phyloP scores from a whole-genome alignment of 2,888 invertebrate species.

The Pandemis heparana region DNA sequence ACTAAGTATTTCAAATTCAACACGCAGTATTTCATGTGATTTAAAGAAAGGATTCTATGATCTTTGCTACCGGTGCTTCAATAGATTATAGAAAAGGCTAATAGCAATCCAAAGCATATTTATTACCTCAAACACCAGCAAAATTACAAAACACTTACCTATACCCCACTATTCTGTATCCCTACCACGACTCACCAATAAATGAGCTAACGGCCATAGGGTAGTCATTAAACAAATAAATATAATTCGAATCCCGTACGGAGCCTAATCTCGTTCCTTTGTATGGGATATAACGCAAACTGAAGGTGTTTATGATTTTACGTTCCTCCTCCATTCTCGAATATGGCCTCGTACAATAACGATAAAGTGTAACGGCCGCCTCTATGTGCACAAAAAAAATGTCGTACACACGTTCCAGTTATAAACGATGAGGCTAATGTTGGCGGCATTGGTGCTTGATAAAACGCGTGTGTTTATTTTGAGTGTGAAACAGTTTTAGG shows the following conservation, averaged over 20 bases:
- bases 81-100: too few species aligned
- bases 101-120: background rate
- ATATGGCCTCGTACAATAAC: constrained; percentile 76
- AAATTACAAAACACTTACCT: background rate
- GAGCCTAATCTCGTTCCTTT: constrained; percentile 57
- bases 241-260: constrained; percentile 16
- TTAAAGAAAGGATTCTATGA: too few species aligned
- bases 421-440: constrained; percentile 64
- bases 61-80: too few species aligned
- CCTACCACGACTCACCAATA: background rate
- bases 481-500: background rate
- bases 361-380: constrained; percentile 72
- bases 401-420: constrained; percentile 61
- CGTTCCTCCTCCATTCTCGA: constrained; percentile 70
- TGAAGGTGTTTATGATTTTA: constrained; percentile 78
- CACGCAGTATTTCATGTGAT: too few species aligned
- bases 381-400: constrained; percentile 60
- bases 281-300: constrained; percentile 67
- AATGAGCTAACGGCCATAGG: constrained; percentile 17
- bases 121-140: background rate
- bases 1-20: too few species aligned
- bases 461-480: constrained; percentile 19
- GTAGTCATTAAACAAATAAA: constrained; percentile 17
- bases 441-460: constrained; percentile 47
- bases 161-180: background rate